Evolutionary conservation across 2,888 invertebrate genomes (phyloP), one percentile per base, ranked within the genome.

Genomic region (Drosophila nr. medialis): DNA sequence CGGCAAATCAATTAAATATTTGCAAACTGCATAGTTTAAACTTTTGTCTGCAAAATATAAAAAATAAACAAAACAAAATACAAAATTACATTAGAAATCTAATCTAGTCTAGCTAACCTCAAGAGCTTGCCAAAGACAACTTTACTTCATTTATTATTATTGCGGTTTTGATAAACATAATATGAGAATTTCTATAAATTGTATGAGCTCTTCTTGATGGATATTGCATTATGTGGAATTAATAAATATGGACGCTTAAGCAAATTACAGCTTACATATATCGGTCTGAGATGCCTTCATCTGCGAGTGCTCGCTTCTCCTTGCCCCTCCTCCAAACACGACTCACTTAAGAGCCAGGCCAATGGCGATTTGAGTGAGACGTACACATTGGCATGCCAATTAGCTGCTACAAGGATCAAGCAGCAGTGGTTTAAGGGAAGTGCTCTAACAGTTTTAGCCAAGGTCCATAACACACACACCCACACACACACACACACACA

Each of bases 351-450:
- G 13, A n/a, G 29, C n/a, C 56, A 49, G 36, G 11, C 40, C 30
- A 59, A 50, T 64, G 62, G 50, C 55, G 70, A 70, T 77, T 65
- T 42, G 49, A 74, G 45, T 62, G 68, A 79, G 59, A 55, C 49
- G 55, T 74, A 34, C 49, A 51, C 64, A 50, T 42, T 74, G 80
- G 64, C 69, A 50, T 75, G 80, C 71, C 75, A 80, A 77, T 77
- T 80, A 80, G 71, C 77, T 80, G 80, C 42, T 67, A 63, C 53
- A 65, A 40, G 69, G 69, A 74, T 79, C 75, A 79, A 63, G 55
- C 53, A 36, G 54, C 34, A 15, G 36, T 49, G 48, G 40, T 11
- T 45, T 11, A n/a, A 24, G 8, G 24, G 34, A 36, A 29, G 27
- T 4, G 30, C 32, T 51, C 62, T 34, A 55, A 65, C 62, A 60